Evolutionary conservation across 2,113 vertebrate species (phyloP), one percentile per base, ranked within the genome.

Genomic region (Burhinus oedicnemus): DNA sequence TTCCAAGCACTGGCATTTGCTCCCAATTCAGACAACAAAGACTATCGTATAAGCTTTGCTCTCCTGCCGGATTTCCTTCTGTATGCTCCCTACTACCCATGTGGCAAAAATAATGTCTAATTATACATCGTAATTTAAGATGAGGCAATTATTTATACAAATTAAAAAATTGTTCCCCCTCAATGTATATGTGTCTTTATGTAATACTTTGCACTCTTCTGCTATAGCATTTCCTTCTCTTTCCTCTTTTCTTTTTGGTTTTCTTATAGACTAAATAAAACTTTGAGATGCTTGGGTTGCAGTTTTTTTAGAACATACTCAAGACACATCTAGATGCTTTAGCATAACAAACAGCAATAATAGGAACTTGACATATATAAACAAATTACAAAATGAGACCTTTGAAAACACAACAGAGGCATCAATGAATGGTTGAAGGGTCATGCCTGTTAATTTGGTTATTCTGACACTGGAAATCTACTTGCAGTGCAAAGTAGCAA

Each of bases 361-460:
- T 26, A 77, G 64, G 16, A 90, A 83, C 22, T 51, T 62, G 40
- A 36, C 26, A 21, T 74, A 42, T 58, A n/a, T 54, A 77, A 88
- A 42, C 34, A 85, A 85, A 92, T 70, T 65, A 45, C 47, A 86
- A 95, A 92, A 93, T 62, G 8, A 70, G 55, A 70, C 68, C 68
- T 80, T 62, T 74, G 68, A 77, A 90, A 95, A 70, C n/a, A 83
- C 36, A 90, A 12, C n/a, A 83, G 60, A 80, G 27, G 29, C 42
- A 83, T 51, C 64, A 75, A 23, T 49, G 65, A 75, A 71, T 15
- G 64, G 62, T 4, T 88, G 66, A 90, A 83, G 72, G 83, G 77
- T 91, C 78, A 84, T n/a, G 9, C 72, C 83, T 79, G 51, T 52
- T 89, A 92, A 94, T 93, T 93, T 84, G 36, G 72, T 89, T 77